These are phyloP conservation scores for Epizoanthus illoricatus DNA, from an alignment of 92 coral and sea anemone species.

Conservation along the genomic window DNA sequence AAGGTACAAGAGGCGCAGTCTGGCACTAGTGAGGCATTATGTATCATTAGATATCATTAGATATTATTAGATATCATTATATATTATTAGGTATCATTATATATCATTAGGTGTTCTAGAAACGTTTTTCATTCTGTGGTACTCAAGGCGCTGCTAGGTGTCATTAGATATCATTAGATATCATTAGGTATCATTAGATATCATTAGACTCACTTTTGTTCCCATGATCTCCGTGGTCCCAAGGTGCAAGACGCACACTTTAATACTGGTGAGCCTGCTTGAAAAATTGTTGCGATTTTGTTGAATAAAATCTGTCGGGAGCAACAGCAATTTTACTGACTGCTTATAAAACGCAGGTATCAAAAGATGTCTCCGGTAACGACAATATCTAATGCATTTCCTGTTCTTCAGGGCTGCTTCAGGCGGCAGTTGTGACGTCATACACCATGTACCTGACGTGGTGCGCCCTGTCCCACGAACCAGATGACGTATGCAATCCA, in stretches of 20 bases:
- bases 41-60: conserved; percentile 5
- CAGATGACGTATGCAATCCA: conserved; percentile 70
- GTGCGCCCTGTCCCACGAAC: conserved; percentile 82
- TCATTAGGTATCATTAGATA: too few species aligned
- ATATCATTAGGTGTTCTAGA: conserved; percentile 38
- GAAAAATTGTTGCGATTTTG: background rate
- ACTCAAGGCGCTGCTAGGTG: conserved; percentile 68
- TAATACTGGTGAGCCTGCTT: conserved; percentile 60
- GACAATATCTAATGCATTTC: background rate
- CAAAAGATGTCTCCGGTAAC: too few species aligned
- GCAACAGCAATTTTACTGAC: background rate
- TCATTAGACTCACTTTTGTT: too few species aligned
- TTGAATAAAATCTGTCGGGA: background rate
- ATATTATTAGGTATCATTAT: too few species aligned
- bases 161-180: conserved; percentile 42
- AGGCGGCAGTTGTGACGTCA: conserved; percentile 70
- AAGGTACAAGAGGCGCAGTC: too few species aligned
- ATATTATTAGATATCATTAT: background rate
- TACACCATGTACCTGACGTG: conserved; percentile 77
- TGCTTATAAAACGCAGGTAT: too few species aligned
- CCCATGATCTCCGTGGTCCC: conserved; percentile 64
- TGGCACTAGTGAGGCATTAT: conserved; percentile 63
- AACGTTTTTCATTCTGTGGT: conserved; percentile 49
- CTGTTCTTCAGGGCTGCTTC: conserved; percentile 57
- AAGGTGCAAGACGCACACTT: conserved; percentile 69